Base-by-base conservation (phyloP, 2,113 vertebrate species). In the Coregonus clupeaformis region DNA sequence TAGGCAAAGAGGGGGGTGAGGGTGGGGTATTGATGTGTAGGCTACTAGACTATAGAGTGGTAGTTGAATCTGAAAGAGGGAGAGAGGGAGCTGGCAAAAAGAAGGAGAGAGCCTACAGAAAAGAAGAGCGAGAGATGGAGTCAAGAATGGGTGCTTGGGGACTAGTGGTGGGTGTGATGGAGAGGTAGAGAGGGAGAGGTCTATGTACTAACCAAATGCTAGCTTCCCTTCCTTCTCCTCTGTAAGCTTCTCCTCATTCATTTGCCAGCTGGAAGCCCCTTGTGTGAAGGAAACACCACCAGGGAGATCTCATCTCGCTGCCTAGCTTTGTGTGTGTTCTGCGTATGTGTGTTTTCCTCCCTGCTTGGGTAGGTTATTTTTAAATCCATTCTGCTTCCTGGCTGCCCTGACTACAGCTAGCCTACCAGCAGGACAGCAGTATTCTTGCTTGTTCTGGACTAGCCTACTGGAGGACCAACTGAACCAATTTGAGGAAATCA, bases 241-340 rank as follows among this genome's bases (percentile, higher is more conserved):
- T 68, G 74, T 74, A 76, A 85, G 80, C 75, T 1, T 77, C 76
- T 82, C 47, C 85, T 90, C 82, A 92, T 92, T 90, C 82, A 92
- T 92, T 92, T 90, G 90, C 79, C 82, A 65, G 69, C 80, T 76
- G 72, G 72, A 81, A 87, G 78, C 86, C 88, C 87, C 83, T 80
- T 81, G 88, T 85, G 87, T 90, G 88, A 91, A 92, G 88, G 89
- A 93, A 92, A 86, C 91, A 87, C 92, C 91, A 91, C 90, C 91
- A 90, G 90, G 91, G 92, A 92, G 93, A 92, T 89, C 91, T 91
- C n/a, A 88, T 85, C 87, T 88, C 63, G 75, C 86, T 87, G 85
- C 83, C 83, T 83, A 81, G 67, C 66, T 85, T 81, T 90, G 62
- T 45, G 42, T 11, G 27, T 27, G 27, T 27, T 27, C 27, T 27